phyloP scores from a whole-genome alignment of 1,140 invertebrate genomes.

The Ostrea edulis region DNA sequence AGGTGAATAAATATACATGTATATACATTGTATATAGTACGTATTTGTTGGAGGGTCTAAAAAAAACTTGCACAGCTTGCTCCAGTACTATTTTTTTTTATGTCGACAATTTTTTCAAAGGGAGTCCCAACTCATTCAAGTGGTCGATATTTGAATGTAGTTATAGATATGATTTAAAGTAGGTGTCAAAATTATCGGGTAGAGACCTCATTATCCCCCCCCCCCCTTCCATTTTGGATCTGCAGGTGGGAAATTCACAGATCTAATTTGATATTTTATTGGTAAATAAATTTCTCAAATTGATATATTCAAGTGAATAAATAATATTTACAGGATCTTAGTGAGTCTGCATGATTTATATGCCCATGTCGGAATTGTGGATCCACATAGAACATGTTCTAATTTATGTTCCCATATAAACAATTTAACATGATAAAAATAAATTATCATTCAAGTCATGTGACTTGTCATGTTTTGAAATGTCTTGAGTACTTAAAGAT shows the following conservation, averaged over 20 bases:
- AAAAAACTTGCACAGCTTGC: too few species aligned
- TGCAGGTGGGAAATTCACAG: neutral
- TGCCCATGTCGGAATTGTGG: neutral
- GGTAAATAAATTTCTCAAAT: neutral
- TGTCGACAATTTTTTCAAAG: too few species aligned
- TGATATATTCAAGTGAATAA: neutral
- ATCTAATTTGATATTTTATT: neutral
- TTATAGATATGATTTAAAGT: too few species aligned
- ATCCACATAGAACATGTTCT: neutral
- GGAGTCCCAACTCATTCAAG: too few species aligned
- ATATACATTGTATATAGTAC: too few species aligned
- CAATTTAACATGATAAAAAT: neutral
- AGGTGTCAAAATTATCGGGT: too few species aligned
- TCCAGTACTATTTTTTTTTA: too few species aligned
- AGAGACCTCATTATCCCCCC: too few species aligned
- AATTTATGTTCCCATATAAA: conserved; percentile 6
- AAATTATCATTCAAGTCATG: neutral
- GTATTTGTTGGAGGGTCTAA: too few species aligned
- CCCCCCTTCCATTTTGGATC: too few species aligned
- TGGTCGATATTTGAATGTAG: too few species aligned
- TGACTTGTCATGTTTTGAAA: neutral
- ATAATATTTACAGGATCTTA: neutral
- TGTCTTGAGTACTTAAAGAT: conserved; percentile 6
- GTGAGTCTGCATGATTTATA: neutral
- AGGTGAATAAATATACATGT: too few species aligned